Evolutionary conservation across 2,113 vertebrate species (phyloP), one percentile per base, ranked within the genome.

Genomic region (Oreochromis tanganicae): DNA sequence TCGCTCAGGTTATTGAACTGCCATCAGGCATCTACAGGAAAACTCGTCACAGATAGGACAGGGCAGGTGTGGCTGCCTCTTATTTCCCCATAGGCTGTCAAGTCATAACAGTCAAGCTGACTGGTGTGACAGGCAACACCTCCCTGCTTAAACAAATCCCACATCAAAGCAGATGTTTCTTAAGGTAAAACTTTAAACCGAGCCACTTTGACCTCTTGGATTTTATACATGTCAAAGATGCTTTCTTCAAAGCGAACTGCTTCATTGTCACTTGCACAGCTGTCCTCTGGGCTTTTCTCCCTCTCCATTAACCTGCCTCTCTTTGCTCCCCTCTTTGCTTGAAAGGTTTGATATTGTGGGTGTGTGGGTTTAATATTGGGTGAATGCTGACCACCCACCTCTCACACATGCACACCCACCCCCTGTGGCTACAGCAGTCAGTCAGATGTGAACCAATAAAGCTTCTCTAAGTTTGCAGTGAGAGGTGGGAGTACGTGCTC

Each of bases 371-470:
- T 89, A 90, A 90, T 92, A 91, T 88, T 84, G 75, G 85, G 50
- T 52, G 81, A 90, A 87, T 21, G 71, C 81, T 63, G 73, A 85
- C 56, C 80, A 78, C 82, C 24, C 82, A 63, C 32, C 8, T 4
- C 34, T 54, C 66, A 48, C 86, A 80, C 73, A 85, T 34, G 85
- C 54, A 66, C 80, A 59, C 71, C 38, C 81, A 81, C 86, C 52
- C 54, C 68, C n/a, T 54, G 78, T 90, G 86, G 84, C 86, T 90
- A 48, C 88, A 92, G 85, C 81, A 85, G 82, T 88, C 89, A 91
- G 86, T 86, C 90, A 86, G 84, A 91, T 86, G 88, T 91, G 86
- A 92, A 91, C 86, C 84, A 92, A 85, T 92, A 90, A 94, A 90
- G 66, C 55, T 43, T 80, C 81, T 63, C 36, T 80, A 66, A 84